Percentiles rank a stretch among this genome's conserved stretches.
phyloP scores from a whole-genome alignment of 2,888 invertebrate species.

The Calameuta filiformis region DNA sequence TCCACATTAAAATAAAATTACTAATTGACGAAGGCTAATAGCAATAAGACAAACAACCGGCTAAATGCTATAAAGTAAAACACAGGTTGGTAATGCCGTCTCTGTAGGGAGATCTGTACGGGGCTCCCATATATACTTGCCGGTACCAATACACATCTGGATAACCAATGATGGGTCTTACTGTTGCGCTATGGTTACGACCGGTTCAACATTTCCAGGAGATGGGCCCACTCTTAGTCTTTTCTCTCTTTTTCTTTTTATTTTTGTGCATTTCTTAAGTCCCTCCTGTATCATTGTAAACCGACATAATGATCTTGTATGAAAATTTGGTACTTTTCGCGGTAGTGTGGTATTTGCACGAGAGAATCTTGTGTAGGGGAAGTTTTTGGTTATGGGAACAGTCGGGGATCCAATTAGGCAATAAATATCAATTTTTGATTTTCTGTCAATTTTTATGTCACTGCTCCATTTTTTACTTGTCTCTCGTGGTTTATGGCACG shows the following conservation, averaged over 20 bases:
- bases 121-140: conserved; percentile 5
- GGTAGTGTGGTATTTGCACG: too few species aligned
- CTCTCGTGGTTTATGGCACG: too few species aligned
- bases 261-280: conserved; percentile 14
- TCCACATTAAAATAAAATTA: conserved; percentile 64
- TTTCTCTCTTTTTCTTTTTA: conserved; percentile 18
- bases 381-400: too few species aligned
- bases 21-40: conserved; percentile 64
- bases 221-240: conserved; percentile 20
- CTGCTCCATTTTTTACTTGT: too few species aligned
- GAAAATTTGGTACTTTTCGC: too few species aligned
- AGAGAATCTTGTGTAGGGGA: too few species aligned
- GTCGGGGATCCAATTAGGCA: too few species aligned
- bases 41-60: conserved; percentile 64
- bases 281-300: too few species aligned
- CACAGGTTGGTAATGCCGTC: conserved; percentile 55
- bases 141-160: too few species aligned
- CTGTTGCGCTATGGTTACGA: conserved; percentile 39
- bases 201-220: conserved; percentile 53
- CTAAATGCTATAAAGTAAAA: conserved; percentile 65
- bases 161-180: conserved; percentile 14
- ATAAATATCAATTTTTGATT: too few species aligned
- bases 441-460: too few species aligned
- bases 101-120: conserved; percentile 29
- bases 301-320: too few species aligned